Evolutionary conservation across 64 coral and sea anemone species (phyloP), one percentile per base, ranked within the genome.

Genomic region (Stylophora pistillata): DNA sequence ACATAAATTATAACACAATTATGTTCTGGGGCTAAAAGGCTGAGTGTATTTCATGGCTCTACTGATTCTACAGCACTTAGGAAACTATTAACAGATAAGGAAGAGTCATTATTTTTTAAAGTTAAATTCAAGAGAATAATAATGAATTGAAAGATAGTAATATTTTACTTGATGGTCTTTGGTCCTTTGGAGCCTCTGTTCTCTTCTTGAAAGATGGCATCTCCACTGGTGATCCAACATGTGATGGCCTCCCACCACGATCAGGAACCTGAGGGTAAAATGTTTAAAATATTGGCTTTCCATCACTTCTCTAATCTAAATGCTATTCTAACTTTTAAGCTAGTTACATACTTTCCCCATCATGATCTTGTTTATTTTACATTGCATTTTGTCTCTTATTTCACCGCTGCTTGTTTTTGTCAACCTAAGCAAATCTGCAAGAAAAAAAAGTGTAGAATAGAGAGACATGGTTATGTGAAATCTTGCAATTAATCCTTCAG

Each of bases 121-220:
- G 53, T 58, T 12, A 17, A 31, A 31, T 62, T 21, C 21, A 61
- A 61, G n/a, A 15, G 9, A 15, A 63, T 82, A 31, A 10, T 82
- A 32, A 21, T 30, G 9, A 56, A 59, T 23, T 53, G 9, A 21
- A 25, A 60, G 60, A 27, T 56, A 66, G 7, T 56, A 41, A 82
- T 18, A 21, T 21, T 73, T 15, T 84, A 94, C 89, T 81, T 25
- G 77, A 71, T 53, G 16, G 86, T 72, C 97, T 76, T 71, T 95
- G 97, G 88, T 95, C 87, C 58, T 78, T 99, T 21, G 97, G 93
- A 14, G 90, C 74, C 47, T 99, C 97, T 17, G 82, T 74, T 87
- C 97, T 68, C 83, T 93, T 99, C 79, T 86, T 95, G 55, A 99
- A 99, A 33, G 81, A 76, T 31, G 97, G 97, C 97, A 99, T 99